Percentiles rank a stretch among this genome's conserved stretches.
Conservation (phyloP, 92 coral and sea anemone species). For the Palythoa heliodiscus region DNA sequence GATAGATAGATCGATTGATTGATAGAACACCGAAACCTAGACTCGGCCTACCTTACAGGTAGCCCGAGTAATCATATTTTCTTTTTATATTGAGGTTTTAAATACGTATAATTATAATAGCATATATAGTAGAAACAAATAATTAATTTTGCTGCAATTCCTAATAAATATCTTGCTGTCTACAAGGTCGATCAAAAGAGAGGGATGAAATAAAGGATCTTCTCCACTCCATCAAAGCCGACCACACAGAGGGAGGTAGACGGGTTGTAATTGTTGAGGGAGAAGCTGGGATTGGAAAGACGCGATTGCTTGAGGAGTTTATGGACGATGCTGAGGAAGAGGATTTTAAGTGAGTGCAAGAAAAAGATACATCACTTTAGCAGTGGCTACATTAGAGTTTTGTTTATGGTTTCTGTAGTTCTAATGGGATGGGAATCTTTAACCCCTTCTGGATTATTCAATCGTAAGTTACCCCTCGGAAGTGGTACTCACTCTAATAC, state of each 20-base stretch:
- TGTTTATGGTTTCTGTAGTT: too few species aligned
- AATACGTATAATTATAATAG: too few species aligned
- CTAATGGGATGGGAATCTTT: too few species aligned
- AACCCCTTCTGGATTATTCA: too few species aligned
- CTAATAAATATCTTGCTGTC: background rate
- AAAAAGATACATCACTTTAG: background rate
- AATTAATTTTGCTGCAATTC: background rate
- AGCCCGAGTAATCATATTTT: too few species aligned
- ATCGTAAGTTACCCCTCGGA: too few species aligned
- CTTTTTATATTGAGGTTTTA: too few species aligned
- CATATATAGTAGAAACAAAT: background rate
- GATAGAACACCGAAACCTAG: too few species aligned
- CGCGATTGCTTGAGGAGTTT: constrained; percentile 85
- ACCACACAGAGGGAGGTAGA: constrained; percentile 65
- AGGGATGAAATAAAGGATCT: constrained; percentile 66
- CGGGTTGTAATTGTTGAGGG: constrained; percentile 89
- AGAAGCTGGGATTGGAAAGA: constrained; percentile 95
- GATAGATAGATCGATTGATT: too few species aligned
- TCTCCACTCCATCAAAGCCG: constrained; percentile 81
- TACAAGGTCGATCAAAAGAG: constrained; percentile 76
- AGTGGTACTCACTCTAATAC: background rate
- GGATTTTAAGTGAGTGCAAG: constrained; percentile 74
- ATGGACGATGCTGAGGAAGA: constrained; percentile 97
- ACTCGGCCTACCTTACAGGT: too few species aligned
- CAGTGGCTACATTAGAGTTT: too few species aligned